These are phyloP conservation scores for Eilema depressum DNA, from an alignment of 2,888 invertebrate species.

Conservation along the genomic window DNA sequence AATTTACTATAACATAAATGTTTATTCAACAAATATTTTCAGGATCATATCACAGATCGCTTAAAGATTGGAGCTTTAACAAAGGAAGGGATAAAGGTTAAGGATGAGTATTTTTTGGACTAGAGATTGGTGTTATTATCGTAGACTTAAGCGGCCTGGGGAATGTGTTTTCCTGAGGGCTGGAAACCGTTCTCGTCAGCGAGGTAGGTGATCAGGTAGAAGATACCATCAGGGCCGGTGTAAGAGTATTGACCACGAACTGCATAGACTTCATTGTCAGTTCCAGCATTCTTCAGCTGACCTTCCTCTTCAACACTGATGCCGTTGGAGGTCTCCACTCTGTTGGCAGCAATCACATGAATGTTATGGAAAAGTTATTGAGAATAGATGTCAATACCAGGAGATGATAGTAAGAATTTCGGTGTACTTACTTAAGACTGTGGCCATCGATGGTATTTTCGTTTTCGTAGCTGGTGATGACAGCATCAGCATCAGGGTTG, in stretches of 20 bases:
- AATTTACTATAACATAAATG: slow-evolving; percentile 65
- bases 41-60: slow-evolving; percentile 83
- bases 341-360: slow-evolving; percentile 41
- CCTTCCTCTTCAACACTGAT: slow-evolving; percentile 57
- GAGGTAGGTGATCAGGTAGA: slow-evolving; percentile 80
- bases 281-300: slow-evolving; percentile 62
- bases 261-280: slow-evolving; percentile 64
- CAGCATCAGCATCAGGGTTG: slow-evolving; percentile 62
- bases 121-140: slow-evolving; percentile 58
- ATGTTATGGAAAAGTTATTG: neutral
- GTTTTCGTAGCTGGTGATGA: slow-evolving; percentile 50
- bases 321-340: slow-evolving; percentile 71
- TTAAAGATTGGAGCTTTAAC: slow-evolving; percentile 64
- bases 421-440: slow-evolving; percentile 65
- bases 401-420: neutral
- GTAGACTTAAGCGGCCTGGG: slow-evolving; percentile 54
- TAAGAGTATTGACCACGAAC: slow-evolving; percentile 72
- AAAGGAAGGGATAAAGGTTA: slow-evolving; percentile 46
- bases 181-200: slow-evolving; percentile 86
- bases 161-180: slow-evolving; percentile 73
- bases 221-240: slow-evolving; percentile 77
- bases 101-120: slow-evolving; percentile 74
- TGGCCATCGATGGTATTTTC: slow-evolving; percentile 71
- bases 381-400: neutral
- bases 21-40: slow-evolving; percentile 70